phyloP scores from a whole-genome alignment of 2,113 vertebrate species.

The Spermophilus dauricus region DNA sequence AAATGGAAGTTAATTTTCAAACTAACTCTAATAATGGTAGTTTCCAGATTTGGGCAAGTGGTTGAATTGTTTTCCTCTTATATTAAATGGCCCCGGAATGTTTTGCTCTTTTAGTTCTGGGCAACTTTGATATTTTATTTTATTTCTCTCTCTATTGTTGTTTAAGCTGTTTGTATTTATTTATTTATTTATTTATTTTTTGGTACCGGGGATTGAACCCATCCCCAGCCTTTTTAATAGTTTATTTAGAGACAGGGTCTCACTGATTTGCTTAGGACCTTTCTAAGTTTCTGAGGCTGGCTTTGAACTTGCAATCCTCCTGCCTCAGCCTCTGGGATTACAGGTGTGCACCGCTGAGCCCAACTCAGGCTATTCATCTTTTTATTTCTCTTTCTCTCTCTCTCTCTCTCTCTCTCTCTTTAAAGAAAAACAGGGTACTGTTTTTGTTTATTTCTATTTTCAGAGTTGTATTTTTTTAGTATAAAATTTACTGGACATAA shows the following conservation, averaged over 20 bases:
- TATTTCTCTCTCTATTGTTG: not conserved
- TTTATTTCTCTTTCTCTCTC: not conserved
- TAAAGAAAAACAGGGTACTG: not conserved
- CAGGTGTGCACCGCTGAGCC: too few relatives aligned
- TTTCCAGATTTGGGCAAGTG: not conserved
- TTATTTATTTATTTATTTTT: too few relatives aligned
- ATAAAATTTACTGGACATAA: not conserved
- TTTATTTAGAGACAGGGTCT: too few relatives aligned
- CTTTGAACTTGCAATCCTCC: too few relatives aligned
- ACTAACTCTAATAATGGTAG: not conserved
- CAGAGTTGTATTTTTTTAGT: not conserved
- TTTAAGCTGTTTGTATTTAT: not conserved
- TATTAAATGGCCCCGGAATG: not conserved
- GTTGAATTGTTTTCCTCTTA: not conserved
- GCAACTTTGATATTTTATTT: not conserved
- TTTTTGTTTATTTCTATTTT: slow-evolving; percentile 34
- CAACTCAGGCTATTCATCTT: too few relatives aligned
- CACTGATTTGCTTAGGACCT: too few relatives aligned
- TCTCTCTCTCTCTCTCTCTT: not conserved
- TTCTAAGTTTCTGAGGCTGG: too few relatives aligned
- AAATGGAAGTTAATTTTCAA: not conserved
- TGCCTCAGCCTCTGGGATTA: too few relatives aligned
- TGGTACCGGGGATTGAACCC: too few relatives aligned
- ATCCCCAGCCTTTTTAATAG: too few relatives aligned
- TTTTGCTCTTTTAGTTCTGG: not conserved